These are phyloP conservation scores for Lamellibrachia luymesi DNA, from an alignment of 1,140 invertebrate genomes.

Conservation along the genomic window DNA sequence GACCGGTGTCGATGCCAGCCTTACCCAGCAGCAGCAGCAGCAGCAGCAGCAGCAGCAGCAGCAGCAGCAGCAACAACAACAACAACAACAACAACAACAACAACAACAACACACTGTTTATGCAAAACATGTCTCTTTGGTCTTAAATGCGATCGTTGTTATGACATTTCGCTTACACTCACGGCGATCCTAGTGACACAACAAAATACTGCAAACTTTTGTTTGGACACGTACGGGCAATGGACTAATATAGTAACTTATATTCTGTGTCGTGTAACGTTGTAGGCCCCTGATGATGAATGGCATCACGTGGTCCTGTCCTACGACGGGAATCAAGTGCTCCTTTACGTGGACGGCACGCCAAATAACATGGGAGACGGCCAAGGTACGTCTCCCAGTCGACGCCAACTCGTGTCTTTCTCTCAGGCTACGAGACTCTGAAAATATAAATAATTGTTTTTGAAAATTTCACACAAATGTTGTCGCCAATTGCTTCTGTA, in stretches of 20 bases:
- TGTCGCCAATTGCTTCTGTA: not conserved
- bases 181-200: too few species aligned
- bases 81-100: too few species aligned
- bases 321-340: not conserved
- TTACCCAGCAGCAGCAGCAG: too few species aligned
- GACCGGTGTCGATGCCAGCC: too few species aligned
- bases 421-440: not conserved
- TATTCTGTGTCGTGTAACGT: not conserved
- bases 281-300: not conserved
- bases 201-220: not conserved
- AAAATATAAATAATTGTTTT: not conserved
- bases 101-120: not conserved
- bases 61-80: too few species aligned
- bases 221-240: not conserved
- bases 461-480: not conserved
- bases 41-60: too few species aligned
- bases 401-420: not conserved
- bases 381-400: not conserved
- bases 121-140: not conserved
- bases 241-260: not conserved
- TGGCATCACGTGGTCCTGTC: not conserved
- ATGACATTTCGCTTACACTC: too few species aligned
- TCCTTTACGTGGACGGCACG: not conserved
- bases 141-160: not conserved
- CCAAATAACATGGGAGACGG: not conserved